These are phyloP conservation scores for Lasioglossum vierecki DNA, from an alignment of 2,888 invertebrate species.

Conservation along the genomic window DNA sequence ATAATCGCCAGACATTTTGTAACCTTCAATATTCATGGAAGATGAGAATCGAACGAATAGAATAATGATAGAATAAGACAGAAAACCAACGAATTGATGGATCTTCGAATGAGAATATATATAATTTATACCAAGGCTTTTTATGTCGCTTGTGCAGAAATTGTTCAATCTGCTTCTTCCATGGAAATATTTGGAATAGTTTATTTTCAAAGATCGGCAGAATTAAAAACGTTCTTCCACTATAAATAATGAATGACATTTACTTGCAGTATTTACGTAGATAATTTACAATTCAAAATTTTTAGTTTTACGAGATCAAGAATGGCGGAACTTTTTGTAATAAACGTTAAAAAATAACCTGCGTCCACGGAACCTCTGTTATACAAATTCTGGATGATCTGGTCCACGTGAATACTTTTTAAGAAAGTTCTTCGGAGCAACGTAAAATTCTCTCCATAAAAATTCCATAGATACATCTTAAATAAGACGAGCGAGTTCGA, in stretches of 20 bases:
- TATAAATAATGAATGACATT: not conserved
- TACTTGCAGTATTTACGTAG: not conserved
- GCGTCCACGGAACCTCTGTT: not conserved
- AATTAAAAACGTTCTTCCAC: not conserved
- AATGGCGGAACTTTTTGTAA: too few species aligned
- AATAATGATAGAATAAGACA: too few species aligned
- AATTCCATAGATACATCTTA: not conserved
- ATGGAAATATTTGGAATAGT: not conserved
- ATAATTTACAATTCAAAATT: not conserved
- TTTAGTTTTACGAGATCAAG: not conserved
- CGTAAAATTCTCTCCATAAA: not conserved
- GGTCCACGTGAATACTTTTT: not conserved
- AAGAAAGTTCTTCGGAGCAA: not conserved
- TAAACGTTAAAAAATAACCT: not conserved
- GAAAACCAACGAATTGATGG: too few species aligned
- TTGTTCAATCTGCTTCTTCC: not conserved
- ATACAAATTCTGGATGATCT: not conserved
- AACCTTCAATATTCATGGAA: too few species aligned
- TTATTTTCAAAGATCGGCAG: not conserved
- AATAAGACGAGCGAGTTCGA: not conserved
- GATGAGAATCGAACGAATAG: too few species aligned
- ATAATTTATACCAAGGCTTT: too few species aligned
- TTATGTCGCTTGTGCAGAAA: too few species aligned
- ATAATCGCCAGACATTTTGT: too few species aligned
- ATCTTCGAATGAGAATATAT: too few species aligned